Evolutionary conservation across 2,888 invertebrate genomes (phyloP).

Genomic region (Venusia cambrica): DNA sequence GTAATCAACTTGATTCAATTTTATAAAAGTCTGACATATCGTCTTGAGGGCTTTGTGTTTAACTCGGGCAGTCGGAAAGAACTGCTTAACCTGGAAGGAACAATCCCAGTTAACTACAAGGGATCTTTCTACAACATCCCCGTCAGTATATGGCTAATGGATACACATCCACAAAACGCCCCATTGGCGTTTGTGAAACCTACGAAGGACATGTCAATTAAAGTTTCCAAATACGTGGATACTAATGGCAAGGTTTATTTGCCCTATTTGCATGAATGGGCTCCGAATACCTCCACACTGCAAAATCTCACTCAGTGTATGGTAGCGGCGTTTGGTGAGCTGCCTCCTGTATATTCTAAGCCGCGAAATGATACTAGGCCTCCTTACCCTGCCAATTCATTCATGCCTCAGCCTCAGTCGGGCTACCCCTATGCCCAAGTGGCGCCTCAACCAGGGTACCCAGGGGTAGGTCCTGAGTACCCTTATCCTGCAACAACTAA

Average conservation of each 20-base stretch:
- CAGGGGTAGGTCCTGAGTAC: slow-evolving; percentile 57
- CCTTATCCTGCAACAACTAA: slow-evolving; percentile 68
- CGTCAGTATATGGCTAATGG: slow-evolving; percentile 96
- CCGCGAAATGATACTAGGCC: slow-evolving; percentile 82
- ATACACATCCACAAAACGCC: slow-evolving; percentile 97
- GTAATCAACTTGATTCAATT: slow-evolving; percentile 67
- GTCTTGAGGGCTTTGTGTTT: slow-evolving; percentile 85
- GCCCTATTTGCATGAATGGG: slow-evolving; percentile 98
- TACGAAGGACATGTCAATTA: slow-evolving; percentile 96
- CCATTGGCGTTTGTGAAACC: slow-evolving; percentile 98
- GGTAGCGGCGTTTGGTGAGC: slow-evolving; percentile 95
- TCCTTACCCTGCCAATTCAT: slow-evolving; percentile 78
- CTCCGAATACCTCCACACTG: slow-evolving; percentile 89
- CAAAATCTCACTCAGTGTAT: slow-evolving; percentile 94
- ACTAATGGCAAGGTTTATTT: slow-evolving; percentile 97
- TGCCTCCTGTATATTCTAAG: slow-evolving; percentile 95
- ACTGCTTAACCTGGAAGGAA: slow-evolving; percentile 92
- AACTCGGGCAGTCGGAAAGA: slow-evolving; percentile 92
- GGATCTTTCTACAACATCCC: slow-evolving; percentile 97
- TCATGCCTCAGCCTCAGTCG: slow-evolving; percentile 69
- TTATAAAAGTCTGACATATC: slow-evolving; percentile 69
- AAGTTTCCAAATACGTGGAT: slow-evolving; percentile 96
- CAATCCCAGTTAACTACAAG: slow-evolving; percentile 95
- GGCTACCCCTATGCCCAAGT: slow-evolving; percentile 66
- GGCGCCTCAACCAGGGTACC: slow-evolving; percentile 52